These are phyloP conservation scores for Lutraria lutraria DNA, from an alignment of 2,888 invertebrate species.

Conservation along the genomic window DNA sequence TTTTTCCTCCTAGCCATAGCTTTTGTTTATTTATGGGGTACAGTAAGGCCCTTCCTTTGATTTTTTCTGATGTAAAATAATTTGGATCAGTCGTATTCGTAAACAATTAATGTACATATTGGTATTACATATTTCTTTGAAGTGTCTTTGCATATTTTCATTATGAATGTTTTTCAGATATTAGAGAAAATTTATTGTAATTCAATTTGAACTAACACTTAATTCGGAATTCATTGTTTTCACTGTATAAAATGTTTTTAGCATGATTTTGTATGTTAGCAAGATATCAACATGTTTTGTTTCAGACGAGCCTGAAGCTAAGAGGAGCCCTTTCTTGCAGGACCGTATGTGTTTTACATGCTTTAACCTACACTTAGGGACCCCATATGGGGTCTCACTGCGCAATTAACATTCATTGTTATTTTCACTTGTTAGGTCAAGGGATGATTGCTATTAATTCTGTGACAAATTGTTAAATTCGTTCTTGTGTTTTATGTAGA, in stretches of 20 bases:
- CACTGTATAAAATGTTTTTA: slow-evolving; percentile 4
- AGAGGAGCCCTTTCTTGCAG: slow-evolving; percentile 76
- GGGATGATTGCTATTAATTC: slow-evolving; percentile 36
- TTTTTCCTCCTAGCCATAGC: slow-evolving; percentile 6
- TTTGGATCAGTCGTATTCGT: slow-evolving; percentile 17
- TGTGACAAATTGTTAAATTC: slow-evolving; percentile 14
- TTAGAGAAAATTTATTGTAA: neutral
- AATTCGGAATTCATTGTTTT: neutral
- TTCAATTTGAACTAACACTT: slow-evolving; percentile 17
- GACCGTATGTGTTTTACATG: slow-evolving; percentile 81
- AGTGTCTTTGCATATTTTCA: neutral
- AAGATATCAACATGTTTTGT: slow-evolving; percentile 70
- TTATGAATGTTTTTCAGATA: slow-evolving; percentile 17
- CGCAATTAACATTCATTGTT: slow-evolving; percentile 72
- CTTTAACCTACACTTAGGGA: slow-evolving; percentile 70
- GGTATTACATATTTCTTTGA: neutral
- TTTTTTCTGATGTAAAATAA: neutral
- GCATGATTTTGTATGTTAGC: slow-evolving; percentile 44
- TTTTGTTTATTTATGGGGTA: neutral
- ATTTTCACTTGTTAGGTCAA: slow-evolving; percentile 72
- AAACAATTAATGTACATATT: neutral
- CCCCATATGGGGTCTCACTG: slow-evolving; percentile 55
- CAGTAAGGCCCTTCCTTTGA: slow-evolving; percentile 2
- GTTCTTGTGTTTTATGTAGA: slow-evolving; percentile 1
- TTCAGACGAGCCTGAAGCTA: slow-evolving; percentile 82